Evolutionary conservation across 2,797 vertebrate genomes (phyloP).

Genomic region (Melopsittacus undulatus): DNA sequence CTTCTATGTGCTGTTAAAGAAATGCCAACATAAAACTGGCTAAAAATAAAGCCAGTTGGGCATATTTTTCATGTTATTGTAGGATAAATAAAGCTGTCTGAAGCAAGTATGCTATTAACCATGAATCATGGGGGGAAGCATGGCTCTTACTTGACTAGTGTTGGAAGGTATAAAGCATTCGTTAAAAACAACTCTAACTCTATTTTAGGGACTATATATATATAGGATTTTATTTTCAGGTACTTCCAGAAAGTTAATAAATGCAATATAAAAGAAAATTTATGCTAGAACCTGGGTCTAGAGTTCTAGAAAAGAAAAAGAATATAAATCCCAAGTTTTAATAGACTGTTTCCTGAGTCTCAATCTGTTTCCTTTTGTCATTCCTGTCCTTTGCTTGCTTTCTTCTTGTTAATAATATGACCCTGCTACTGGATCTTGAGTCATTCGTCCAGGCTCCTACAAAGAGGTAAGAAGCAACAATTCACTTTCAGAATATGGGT

Average conservation of each 20-base stretch:
- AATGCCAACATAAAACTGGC: slow-evolving; percentile 43
- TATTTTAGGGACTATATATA: slow-evolving; percentile 2
- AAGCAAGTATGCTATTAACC: slow-evolving; percentile 44
- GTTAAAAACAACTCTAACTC: slow-evolving; percentile 22
- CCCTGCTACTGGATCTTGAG: neutral
- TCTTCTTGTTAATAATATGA: neutral
- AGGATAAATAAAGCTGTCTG: slow-evolving; percentile 64
- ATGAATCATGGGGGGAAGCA: slow-evolving; percentile 39
- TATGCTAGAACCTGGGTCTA: neutral
- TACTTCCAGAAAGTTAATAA: slow-evolving; percentile 22
- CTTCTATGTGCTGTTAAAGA: slow-evolving; percentile 21
- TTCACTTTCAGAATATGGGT: rapidly evolving
- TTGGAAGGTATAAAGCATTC: slow-evolving; percentile 42
- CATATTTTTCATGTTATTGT: slow-evolving; percentile 60
- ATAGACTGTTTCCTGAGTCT: neutral
- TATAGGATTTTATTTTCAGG: slow-evolving; percentile 15
- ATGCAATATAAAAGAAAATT: slow-evolving; percentile 21
- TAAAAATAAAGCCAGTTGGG: slow-evolving; percentile 60
- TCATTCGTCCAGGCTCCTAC: neutral
- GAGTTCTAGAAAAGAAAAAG: neutral
- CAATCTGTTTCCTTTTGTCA: neutral
- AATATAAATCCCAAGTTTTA: neutral
- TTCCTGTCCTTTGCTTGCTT: neutral
- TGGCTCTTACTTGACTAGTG: slow-evolving; percentile 1
- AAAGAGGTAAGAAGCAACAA: neutral